Base-by-base conservation (phyloP, 2,888 invertebrate species). In the Drosophila planitibia region DNA sequence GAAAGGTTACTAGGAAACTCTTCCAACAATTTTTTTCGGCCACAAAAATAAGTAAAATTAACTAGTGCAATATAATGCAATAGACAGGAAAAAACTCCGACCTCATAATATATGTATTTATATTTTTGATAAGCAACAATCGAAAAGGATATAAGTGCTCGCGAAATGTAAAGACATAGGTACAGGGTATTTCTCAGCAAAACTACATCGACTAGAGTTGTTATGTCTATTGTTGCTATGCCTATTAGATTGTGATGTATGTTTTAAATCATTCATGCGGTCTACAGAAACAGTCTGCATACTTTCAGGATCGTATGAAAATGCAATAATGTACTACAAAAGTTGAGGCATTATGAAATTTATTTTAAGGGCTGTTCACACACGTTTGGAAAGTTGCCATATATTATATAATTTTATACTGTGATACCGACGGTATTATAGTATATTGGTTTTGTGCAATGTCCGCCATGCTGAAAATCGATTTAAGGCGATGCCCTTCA, bases 301-400 rank as follows among this genome's bases (percentile, higher is more conserved):
- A 57, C 57, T 57, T 57, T 57, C 37, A 39, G 57, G 39, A 57
- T 30, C n/a, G 7, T 14, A 14, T 30, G 4, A n/a, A 57, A 57
- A 30, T 28, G 12, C 4, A 52, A n/a, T 32, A 30, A 1, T 7
- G 22, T 22, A 22, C 22, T 14, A 22, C 3, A 44, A 22, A 22
- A 44, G 6, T 6, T 44, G 6, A n/a, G 30, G 10, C 30, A 30
- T 51, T 49, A 14, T 16, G 28, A 16, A 25, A 19, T 28, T n/a
- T 51, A 28, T 30, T 28, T 49, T 49, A 49, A 25, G 41, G n/a
- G 10, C 9, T 14, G 44, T 22, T 44, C 3, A 14, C 14, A 44
- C 22, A 22, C 12, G 6, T 3, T 6, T 5, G 3, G n/a, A 14
- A 6, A 22, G 12, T 44, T 22, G 1, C 6, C 6, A 22, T 44